Conservation (phyloP, 2,113 vertebrate genomes). For the Polypterus bichir region DNA sequence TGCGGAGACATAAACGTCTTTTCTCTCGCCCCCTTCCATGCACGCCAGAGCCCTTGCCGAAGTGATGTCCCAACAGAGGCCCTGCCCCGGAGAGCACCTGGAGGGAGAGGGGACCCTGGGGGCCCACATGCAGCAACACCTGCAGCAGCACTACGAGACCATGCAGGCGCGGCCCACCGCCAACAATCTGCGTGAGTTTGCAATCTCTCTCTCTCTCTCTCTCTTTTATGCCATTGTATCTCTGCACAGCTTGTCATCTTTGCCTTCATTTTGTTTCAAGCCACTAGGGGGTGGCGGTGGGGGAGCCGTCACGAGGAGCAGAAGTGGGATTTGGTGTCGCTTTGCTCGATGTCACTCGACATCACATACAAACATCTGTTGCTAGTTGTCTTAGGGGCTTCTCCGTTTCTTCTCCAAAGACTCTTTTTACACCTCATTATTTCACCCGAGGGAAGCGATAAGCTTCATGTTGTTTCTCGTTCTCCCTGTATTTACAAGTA, state of each 20-base stretch:
- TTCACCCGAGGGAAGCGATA: not conserved
- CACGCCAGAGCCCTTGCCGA: conserved; percentile 82
- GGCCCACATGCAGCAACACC: conserved; percentile 51
- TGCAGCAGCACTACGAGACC: conserved; percentile 74
- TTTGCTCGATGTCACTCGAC: not conserved
- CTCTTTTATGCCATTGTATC: no score
- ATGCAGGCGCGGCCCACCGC: conserved; percentile 67
- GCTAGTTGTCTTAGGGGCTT: not conserved
- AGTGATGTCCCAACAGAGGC: conserved; percentile 86
- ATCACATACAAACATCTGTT: not conserved
- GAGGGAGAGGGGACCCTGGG: conserved; percentile 85
- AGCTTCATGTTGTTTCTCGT: not conserved
- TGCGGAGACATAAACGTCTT: no score
- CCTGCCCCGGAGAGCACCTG: conserved; percentile 76
- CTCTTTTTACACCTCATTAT: not conserved
- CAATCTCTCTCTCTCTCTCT: not conserved
- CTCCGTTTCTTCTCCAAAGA: not conserved
- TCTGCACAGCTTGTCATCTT: no score
- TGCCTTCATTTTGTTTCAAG: no score
- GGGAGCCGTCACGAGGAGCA: no score
- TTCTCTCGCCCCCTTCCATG: no score
- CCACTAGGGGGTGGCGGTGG: no score
- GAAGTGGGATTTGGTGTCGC: not conserved
- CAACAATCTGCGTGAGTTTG: conserved; percentile 82
- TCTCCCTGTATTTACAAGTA: no score